Evolutionary conservation across 2,113 vertebrate species (phyloP).

Genomic region (Ploceus nigricollis): DNA sequence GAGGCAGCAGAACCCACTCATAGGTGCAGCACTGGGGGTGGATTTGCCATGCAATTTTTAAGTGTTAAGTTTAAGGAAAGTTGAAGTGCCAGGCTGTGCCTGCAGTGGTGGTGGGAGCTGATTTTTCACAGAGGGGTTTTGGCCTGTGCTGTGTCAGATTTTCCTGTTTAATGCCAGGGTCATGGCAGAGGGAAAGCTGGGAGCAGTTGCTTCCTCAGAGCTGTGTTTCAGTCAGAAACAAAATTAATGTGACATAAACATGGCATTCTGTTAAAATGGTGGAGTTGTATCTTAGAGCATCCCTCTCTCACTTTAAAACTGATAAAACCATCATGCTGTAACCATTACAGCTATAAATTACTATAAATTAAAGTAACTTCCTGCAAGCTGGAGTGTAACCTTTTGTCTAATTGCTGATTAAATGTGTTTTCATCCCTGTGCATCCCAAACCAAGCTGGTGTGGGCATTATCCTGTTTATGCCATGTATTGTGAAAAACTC

Average conservation of each 20-base stretch:
- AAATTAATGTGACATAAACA: background rate
- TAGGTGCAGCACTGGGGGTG: background rate
- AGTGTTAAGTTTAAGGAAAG: background rate
- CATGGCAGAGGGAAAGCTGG: background rate
- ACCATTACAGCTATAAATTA: background rate
- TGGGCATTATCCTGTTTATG: background rate
- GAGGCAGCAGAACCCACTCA: background rate
- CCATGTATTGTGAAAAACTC: fast-evolving
- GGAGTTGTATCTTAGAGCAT: background rate
- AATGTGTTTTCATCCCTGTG: background rate
- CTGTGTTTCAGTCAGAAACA: background rate
- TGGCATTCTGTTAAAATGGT: background rate
- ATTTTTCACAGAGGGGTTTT: fast-evolving
- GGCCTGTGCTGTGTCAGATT: too few relatives aligned
- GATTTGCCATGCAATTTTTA: fast-evolving
- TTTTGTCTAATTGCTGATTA: background rate
- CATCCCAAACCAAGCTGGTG: background rate
- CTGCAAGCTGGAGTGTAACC: background rate
- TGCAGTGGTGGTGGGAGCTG: background rate
- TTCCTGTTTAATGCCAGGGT: background rate
- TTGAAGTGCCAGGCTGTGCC: background rate
- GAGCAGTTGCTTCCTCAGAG: background rate
- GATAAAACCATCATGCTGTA: background rate
- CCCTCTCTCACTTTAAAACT: background rate
- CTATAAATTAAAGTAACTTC: background rate